A percentile compares a stretch with the other conserved stretches of the same genome.
phyloP scores from a whole-genome alignment of 2,113 vertebrate species.

The Coracopsis vasa region DNA sequence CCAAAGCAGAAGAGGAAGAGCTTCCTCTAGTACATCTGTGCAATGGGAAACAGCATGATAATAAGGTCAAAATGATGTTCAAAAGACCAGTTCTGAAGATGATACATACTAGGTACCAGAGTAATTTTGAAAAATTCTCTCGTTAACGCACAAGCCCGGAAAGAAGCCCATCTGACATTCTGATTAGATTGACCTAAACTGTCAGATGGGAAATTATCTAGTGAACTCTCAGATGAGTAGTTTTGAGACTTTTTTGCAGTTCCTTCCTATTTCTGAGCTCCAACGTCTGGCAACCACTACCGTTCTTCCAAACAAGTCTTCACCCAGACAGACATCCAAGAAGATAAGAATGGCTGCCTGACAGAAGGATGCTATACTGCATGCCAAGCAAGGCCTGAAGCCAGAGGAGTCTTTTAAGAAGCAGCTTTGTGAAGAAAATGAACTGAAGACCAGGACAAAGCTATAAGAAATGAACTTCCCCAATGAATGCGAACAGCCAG shows the following conservation, averaged over 20 bases:
- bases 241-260: not conserved
- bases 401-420: constrained; percentile 4
- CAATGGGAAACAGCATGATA: not conserved
- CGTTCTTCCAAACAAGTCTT: constrained; percentile 29
- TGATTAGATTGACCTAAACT: not conserved
- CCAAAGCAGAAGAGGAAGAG: not conserved
- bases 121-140: not conserved
- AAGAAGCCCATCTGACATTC: not conserved
- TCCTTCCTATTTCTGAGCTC: constrained; percentile 16
- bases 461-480: not conserved
- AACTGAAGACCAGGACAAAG: not conserved
- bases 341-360: constrained; percentile 42
- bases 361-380: constrained; percentile 14
- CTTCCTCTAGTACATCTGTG: not conserved
- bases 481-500: not conserved
- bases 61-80: not conserved
- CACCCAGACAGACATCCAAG: constrained; percentile 7
- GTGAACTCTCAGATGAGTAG: not conserved
- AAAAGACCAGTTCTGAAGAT: not conserved
- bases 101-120: not conserved
- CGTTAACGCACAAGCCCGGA: not conserved
- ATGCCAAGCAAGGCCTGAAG: constrained; percentile 49
- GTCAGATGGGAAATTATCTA: not conserved
- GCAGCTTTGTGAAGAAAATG: not conserved
- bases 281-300: not conserved